Conservation (phyloP, 2,888 invertebrate genomes). For the Megaustenia siamemsis region DNA sequence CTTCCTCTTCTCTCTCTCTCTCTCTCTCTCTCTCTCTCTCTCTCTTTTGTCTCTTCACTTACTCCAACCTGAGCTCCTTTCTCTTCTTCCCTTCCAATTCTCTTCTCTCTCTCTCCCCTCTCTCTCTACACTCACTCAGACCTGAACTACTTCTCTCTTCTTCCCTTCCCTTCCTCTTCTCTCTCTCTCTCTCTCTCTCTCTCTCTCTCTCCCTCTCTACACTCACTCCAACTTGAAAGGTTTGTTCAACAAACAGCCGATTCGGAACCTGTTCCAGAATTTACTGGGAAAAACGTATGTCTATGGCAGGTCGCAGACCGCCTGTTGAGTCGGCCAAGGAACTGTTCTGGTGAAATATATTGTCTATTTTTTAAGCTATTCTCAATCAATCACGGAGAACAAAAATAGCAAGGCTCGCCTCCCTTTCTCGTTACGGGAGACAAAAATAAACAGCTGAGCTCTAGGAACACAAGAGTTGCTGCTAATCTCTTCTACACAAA, state of each 20-base stretch:
- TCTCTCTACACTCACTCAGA: background rate
- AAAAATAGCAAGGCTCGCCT: constrained; percentile 6
- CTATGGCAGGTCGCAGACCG: background rate
- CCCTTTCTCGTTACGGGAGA: constrained; percentile 3
- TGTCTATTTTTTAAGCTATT: background rate
- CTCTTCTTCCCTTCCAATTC: background rate
- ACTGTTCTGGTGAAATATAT: background rate
- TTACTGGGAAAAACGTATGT: background rate
- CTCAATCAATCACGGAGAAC: constrained; percentile 17
- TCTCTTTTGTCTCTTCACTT: background rate
- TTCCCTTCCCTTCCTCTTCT: background rate
- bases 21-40: background rate
- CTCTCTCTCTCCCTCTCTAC: constrained; percentile 27
- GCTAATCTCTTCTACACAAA: too few relatives aligned
- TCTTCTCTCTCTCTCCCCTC: background rate
- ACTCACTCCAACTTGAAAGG: background rate
- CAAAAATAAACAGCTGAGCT: constrained; percentile 10
- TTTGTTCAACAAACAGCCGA: background rate
- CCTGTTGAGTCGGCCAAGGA: constrained; percentile 4
- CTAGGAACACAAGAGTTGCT: too few relatives aligned
- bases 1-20: background rate
- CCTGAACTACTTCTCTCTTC: too few relatives aligned
- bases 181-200: background rate
- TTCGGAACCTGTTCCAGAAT: background rate
- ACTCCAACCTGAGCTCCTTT: background rate